Evolutionary conservation across 2,888 invertebrate genomes (phyloP), one percentile per base, ranked within the genome.

Genomic region (Hydropsyche betteni): DNA sequence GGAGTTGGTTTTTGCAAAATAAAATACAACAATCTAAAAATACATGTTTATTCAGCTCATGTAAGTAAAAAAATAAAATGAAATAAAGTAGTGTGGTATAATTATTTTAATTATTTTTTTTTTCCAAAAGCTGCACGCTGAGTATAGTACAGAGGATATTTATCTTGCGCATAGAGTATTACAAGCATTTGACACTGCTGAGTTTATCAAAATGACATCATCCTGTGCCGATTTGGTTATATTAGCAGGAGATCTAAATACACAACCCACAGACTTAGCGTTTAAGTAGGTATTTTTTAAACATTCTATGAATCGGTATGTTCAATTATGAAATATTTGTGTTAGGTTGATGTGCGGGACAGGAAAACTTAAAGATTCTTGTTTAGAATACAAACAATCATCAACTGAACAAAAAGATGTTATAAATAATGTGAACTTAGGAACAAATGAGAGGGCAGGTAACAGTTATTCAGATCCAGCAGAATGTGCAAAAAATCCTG

Each of bases 111-210:
- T 53, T 52, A 36, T 53, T 71, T 58, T 72, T 76, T 86, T 88
- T 61, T 84, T 64, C 64, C 5, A 24, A 14, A 2, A 96, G 96
- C 88, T 99, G 74, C 98, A 98, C 87, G 99, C 98, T 0, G 97
- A 98, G 85, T 99, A 99, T 82, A 90, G 94, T 83, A 88, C 89
- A 52, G 90, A 91, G 77, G 98, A 98, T 83, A 94, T 94, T 81
- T 99, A 99, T 84, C 88, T 93, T 80, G 94, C 97, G 55, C 99
- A 99, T 85, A 89, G 99, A 81, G 90, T 97, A 6, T 88, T 95
- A 73, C 99, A 99, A 87, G 96, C 98, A 0, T 96, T 95, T 83
- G 96, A 99, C 82, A 93, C 97, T 75, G 95, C 96, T 77, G 96
- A 98, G 87, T 97, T 99, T 84, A 93, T 99, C 75, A 92, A 93